Evolutionary conservation across 1,140 invertebrate genomes (phyloP), one percentile per base, ranked within the genome.

Genomic region (Sarcophaga peregrina): DNA sequence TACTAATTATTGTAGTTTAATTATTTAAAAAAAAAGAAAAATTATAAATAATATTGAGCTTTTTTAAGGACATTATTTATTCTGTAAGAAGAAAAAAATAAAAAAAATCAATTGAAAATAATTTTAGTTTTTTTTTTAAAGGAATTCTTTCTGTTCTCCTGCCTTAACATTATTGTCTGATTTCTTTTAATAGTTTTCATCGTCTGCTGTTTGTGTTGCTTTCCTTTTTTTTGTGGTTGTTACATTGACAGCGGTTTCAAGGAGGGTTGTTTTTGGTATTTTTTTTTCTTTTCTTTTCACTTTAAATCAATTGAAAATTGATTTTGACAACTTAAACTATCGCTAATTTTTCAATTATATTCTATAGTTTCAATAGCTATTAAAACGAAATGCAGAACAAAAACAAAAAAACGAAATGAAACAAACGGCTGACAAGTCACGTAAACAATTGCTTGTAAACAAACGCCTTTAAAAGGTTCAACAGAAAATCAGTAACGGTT

Each of bases 341-440:
- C n/a, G 62, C 62, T 68, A 68, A 68, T 68, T 68, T 68, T 68
- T 68, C 62, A 68, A 68, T 68, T 68, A 68, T 20, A 20, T n/a
- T 68, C 62, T 68, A 68, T 20, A 68, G n/a, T 68, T 68, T 68
- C 52, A 58, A n/a, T n/a, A n/a, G n/a, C 25, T 37, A 37, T 37
- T 37, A 37, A 37, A 37, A 37, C 25, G 25, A 37, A 68, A 68
- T 68, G 20, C 17, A 68, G 17, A 68, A 20, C 20, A 25, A 68
- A 68, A 37, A 37, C 25, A 13, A 52, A 52, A 52, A 52, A 52
- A 52, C 1, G 5, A 10, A 68, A 20, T 2, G 20, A 25, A 68
- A 25, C 25, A 25, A 68, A 68, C 15, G n/a, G 10, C 62, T 52
- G 25, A 25, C 17, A 68, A 68, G 62, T 68, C 62, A 68, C 62